These are phyloP conservation scores for Uria aalge DNA, from an alignment of 2,113 vertebrate species.

Conservation along the genomic window DNA sequence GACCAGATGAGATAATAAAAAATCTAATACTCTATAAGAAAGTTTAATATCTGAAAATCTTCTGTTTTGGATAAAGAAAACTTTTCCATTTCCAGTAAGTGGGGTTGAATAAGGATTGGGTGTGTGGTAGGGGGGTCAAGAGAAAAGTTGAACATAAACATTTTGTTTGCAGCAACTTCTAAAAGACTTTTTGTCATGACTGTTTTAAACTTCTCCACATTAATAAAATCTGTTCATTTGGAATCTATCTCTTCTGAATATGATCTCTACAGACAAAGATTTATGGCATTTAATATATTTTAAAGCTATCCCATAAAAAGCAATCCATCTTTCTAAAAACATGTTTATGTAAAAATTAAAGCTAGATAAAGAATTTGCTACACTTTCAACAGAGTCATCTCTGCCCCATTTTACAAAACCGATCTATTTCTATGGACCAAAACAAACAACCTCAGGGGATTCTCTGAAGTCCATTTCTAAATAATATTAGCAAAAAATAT, in stretches of 20 bases:
- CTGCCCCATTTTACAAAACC: background rate
- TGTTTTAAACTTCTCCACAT: background rate
- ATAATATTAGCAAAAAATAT: background rate
- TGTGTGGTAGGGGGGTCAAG: accelerated
- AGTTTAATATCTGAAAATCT: background rate
- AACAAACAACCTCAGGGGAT: background rate
- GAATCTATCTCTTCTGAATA: background rate
- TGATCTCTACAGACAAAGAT: conserved; percentile 37
- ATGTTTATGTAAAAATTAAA: conserved; percentile 48
- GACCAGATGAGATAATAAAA: background rate
- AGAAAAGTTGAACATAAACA: background rate
- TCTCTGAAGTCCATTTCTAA: background rate
- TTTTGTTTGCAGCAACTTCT: background rate
- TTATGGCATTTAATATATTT: conserved; percentile 64
- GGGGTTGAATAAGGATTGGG: background rate
- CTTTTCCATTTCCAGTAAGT: background rate
- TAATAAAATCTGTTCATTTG: conserved; percentile 33
- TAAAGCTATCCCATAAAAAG: conserved; percentile 5
- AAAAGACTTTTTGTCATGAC: background rate
- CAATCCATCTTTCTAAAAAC: conserved; percentile 44
- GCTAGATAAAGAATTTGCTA: background rate
- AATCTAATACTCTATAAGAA: background rate
- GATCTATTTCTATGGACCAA: background rate
- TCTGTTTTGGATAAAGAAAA: background rate
- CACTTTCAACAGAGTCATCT: background rate